Evolutionary conservation across 2,797 vertebrate species (phyloP).

Genomic region (Pseudotriccus pelzelni): DNA sequence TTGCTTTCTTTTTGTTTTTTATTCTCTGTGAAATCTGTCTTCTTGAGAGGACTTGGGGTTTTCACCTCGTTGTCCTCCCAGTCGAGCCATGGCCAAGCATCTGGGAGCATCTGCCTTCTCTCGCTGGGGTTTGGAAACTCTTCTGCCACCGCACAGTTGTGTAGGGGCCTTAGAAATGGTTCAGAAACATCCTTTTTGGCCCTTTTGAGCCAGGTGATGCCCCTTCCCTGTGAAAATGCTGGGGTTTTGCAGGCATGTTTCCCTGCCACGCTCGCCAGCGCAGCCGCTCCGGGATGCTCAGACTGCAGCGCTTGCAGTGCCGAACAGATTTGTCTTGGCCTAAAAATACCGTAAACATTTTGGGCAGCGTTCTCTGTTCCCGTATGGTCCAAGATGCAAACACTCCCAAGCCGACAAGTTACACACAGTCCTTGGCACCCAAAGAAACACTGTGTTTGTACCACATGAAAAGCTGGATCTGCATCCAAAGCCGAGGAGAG

Average conservation of each 20-base stretch:
- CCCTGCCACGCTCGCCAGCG: accelerated
- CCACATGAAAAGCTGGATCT: slow-evolving; percentile 40
- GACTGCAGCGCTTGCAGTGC: background rate
- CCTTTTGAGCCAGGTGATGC: background rate
- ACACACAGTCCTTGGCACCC: slow-evolving; percentile 54
- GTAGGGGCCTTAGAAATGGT: background rate
- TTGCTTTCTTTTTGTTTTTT: background rate
- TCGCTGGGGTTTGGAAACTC: background rate
- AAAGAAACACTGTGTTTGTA: slow-evolving; percentile 19
- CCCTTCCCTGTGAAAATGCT: accelerated
- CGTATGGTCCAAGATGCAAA: slow-evolving; percentile 57
- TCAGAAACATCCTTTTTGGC: background rate
- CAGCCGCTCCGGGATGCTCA: background rate
- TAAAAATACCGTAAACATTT: slow-evolving; percentile 55
- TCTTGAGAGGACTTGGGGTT: background rate
- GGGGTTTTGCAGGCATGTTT: background rate
- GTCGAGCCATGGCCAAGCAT: background rate
- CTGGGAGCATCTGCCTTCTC: background rate
- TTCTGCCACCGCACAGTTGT: accelerated
- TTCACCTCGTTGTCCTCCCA: accelerated
- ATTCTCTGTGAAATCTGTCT: background rate
- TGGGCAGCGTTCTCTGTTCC: slow-evolving; percentile 33
- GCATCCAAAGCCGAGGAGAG: background rate
- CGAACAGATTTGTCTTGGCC: slow-evolving; percentile 39
- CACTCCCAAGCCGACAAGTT: slow-evolving; percentile 36